Percentiles rank a stretch among this genome's conserved stretches.
These are phyloP conservation scores for Heliconius nattereri DNA, from an alignment of 1,140 invertebrate genomes.

Conservation along the genomic window DNA sequence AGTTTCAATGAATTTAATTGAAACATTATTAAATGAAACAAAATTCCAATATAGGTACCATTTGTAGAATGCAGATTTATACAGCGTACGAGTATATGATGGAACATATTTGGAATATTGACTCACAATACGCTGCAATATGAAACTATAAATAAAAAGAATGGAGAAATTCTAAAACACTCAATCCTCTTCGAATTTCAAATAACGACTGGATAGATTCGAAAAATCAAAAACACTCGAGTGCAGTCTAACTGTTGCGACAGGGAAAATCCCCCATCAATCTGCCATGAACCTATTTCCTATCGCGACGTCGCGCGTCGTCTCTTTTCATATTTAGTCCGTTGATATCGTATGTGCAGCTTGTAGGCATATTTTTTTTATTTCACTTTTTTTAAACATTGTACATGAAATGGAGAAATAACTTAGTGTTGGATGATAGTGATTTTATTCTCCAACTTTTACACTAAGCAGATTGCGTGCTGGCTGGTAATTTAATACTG, in stretches of 20 bases:
- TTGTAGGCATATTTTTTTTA: not conserved
- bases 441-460: too few species aligned
- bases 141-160: constrained; percentile 7
- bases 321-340: not conserved
- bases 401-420: not conserved
- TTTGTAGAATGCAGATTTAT: too few species aligned
- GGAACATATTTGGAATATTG: not conserved
- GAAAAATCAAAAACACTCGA: constrained; percentile 35
- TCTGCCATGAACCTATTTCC: constrained; percentile 33
- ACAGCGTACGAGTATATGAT: not conserved
- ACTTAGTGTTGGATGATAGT: too few species aligned
- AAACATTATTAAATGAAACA: too few species aligned
- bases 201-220: constrained; percentile 13
- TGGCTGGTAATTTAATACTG: too few species aligned
- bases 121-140: constrained; percentile 3
- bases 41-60: too few species aligned
- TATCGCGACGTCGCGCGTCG: constrained; percentile 15
- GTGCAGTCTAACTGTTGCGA: constrained; percentile 31
- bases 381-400: not conserved
- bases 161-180: constrained; percentile 5
- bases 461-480: not conserved
- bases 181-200: constrained; percentile 15
- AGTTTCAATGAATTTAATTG: too few species aligned
- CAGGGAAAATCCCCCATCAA: constrained; percentile 36
- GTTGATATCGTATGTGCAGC: not conserved